These are phyloP conservation scores for Dicrurus megarhynchus DNA, from an alignment of 2,113 vertebrate genomes.

Conservation along the genomic window DNA sequence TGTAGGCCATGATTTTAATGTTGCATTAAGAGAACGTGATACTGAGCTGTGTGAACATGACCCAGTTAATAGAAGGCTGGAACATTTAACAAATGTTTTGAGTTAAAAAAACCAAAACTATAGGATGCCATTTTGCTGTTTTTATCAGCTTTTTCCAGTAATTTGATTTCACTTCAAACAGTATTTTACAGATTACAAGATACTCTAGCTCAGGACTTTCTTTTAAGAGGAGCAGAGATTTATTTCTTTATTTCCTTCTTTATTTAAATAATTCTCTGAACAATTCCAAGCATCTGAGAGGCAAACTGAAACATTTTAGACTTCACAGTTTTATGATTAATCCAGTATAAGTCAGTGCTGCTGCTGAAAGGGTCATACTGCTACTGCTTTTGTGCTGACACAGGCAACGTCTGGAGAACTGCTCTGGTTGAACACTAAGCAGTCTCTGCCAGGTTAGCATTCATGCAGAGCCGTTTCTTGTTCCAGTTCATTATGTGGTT, in stretches of 20 bases:
- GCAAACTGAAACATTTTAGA: neutral
- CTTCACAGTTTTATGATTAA: neutral
- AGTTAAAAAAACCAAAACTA: neutral
- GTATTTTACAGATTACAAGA: neutral
- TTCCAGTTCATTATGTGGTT: neutral
- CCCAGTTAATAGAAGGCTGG: neutral
- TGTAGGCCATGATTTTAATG: neutral
- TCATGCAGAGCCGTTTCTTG: neutral
- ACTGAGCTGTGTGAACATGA: neutral
- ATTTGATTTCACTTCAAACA: neutral
- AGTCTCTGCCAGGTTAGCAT: neutral
- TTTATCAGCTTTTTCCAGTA: neutral
- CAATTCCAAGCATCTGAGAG: neutral
- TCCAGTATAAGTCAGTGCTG: neutral
- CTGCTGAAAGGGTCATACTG: neutral
- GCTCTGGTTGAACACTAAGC: neutral
- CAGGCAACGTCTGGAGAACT: neutral
- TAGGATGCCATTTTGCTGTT: neutral
- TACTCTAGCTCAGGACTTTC: neutral
- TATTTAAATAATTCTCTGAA: neutral
- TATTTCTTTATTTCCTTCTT: neutral
- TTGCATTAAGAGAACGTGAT: neutral
- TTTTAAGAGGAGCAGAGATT: neutral
- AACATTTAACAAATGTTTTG: neutral
- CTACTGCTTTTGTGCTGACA: neutral